Evolutionary conservation across 2,888 invertebrate species (phyloP).

Genomic region (Cephus nigrinus): DNA sequence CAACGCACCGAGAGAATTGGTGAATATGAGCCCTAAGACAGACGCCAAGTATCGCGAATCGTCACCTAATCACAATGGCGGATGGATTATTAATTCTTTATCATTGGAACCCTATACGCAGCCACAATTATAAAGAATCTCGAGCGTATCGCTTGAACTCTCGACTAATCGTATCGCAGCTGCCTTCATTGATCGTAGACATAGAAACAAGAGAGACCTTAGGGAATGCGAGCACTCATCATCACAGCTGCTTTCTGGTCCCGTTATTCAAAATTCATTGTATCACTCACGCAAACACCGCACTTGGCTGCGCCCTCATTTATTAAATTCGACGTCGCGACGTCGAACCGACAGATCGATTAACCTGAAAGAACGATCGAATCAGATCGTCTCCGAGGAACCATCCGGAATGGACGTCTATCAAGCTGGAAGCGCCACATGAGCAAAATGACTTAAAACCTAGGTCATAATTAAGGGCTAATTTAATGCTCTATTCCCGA

Average conservation of each 20-base stretch:
- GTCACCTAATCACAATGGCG: neutral
- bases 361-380: neutral
- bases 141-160: neutral
- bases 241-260: neutral
- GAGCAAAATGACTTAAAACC: too few species aligned
- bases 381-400: conserved; percentile 9
- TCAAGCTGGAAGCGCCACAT: too few species aligned
- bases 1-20: conserved; percentile 40
- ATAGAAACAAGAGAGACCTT: neutral
- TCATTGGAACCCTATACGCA: neutral
- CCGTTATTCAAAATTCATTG: neutral
- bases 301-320: neutral
- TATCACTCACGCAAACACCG: neutral
- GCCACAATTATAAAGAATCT: neutral
- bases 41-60: neutral
- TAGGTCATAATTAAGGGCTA: too few species aligned
- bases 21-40: conserved; percentile 27
- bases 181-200: neutral
- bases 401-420: conserved; percentile 15
- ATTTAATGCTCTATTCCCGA: too few species aligned
- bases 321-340: neutral
- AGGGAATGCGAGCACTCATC: neutral
- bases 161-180: neutral
- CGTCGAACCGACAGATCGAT: neutral
- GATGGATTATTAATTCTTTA: neutral